Evolutionary conservation across 2,113 vertebrate genomes (phyloP).

Genomic region (Ammospiza caudacuta): DNA sequence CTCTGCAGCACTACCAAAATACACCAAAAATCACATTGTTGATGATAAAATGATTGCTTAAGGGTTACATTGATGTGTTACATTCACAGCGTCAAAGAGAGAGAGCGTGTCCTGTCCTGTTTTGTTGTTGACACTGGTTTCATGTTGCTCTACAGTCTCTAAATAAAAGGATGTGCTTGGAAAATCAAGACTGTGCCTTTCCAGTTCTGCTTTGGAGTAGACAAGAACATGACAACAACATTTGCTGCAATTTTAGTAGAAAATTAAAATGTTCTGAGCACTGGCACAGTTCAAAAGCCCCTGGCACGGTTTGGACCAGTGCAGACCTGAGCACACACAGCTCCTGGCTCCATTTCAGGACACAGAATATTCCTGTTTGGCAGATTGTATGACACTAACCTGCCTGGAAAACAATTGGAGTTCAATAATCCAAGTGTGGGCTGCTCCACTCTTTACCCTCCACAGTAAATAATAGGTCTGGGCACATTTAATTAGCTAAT

Average conservation of each 20-base stretch:
- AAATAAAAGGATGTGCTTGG: not conserved
- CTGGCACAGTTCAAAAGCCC: not conserved
- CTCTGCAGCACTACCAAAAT: not conserved
- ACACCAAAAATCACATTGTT: not conserved
- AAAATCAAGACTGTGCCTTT: not conserved
- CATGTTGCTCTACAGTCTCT: not conserved
- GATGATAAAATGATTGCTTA: not conserved
- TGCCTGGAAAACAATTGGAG: not conserved
- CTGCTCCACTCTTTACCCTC: not conserved
- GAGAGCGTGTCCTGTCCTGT: not conserved
- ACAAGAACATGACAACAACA: not conserved
- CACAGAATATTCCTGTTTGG: not conserved
- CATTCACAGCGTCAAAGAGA: not conserved
- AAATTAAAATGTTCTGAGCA: not conserved
- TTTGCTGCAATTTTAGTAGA: not conserved
- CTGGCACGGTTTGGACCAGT: not conserved
- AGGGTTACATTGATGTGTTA: not conserved
- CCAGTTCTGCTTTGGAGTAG: not conserved
- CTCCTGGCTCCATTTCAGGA: not conserved
- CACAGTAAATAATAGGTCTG: not conserved
- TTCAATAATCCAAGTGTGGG: not conserved
- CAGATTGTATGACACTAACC: not conserved
- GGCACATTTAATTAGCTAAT: not conserved
- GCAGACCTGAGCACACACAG: not conserved
- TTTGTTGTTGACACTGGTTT: not conserved